Base-by-base conservation (phyloP, 2,888 invertebrate species). In the Odontothrips loti region DNA sequence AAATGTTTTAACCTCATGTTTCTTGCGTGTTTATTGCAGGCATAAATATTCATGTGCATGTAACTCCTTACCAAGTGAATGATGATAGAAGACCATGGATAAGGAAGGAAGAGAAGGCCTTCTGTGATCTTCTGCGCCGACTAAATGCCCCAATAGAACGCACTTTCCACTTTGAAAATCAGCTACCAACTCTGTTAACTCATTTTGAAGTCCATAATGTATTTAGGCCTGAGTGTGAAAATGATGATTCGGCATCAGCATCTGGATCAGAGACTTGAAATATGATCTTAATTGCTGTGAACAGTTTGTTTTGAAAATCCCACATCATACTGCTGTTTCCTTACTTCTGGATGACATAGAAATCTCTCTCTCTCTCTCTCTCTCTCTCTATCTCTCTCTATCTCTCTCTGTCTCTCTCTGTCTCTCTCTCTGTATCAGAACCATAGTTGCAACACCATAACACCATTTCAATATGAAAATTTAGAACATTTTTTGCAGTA, bases 11-110 rank as follows among this genome's bases (percentile, higher is more conserved):
- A 43, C 34, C 34, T 43, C 34, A 4, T 43, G 6, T 6, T 43
- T 43, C 34, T 43, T 43, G n/a, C n/a, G n/a, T n/a, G 17, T 80
- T 58, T 80, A 48, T 83, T 83, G 58, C 82, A 94, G 94, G 90
- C 80, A 91, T 95, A 85, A 90, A 91, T 83, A 89, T 95, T 81
- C 91, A 91, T 85, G 90, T 96, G 68, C 95, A 96, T 88, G 94
- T 97, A 82, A 95, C 96, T 78, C 96, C 96, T n/a, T 96, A 96
- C 88, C 96, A 97, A 88, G 92, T 96, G 81, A 89, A 91, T 83
- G 96, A 96, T 86, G 91, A 92, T 82, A 89, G 92, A 47, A 89
- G 96, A 81, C 94, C 94, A 12, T 96, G 96, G 95, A 95, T 97
- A 86, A 91, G 93, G 20, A 91, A 92, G 83, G 96, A 97, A 87